A percentile compares a stretch with the other conserved stretches of the same genome.
These are phyloP conservation scores for Chondrilla cf. caribensis DNA, from an alignment of 37 sponge, comb jelly and placozoan species.

Conservation along the genomic window DNA sequence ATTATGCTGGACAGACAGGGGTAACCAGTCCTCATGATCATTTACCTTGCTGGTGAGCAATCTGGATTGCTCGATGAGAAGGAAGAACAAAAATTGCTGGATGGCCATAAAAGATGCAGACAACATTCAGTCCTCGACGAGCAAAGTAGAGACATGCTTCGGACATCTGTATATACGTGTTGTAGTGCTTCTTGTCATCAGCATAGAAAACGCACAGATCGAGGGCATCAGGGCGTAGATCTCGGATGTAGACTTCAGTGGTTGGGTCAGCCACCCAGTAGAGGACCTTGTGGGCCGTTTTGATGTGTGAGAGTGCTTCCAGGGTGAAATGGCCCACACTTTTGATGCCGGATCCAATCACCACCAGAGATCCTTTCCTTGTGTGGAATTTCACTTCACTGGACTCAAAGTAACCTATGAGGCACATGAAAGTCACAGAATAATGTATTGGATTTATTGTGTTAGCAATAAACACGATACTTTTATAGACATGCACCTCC, in stretches of 20 bases:
- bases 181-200: constrained; percentile 17
- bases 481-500: no score
- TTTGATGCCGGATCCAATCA: constrained; percentile 11
- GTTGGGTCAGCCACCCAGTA: constrained; percentile 12
- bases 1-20: no score
- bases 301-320: constrained; percentile 20
- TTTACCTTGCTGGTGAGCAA: no score
- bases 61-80: no score
- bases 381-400: no score
- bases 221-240: constrained; percentile 25
- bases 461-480: no score
- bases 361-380: background rate
- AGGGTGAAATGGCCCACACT: constrained; percentile 21
- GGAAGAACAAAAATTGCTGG: no score
- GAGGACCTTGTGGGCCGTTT: constrained; percentile 25
- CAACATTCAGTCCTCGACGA: constrained; percentile 14
- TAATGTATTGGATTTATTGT: no score
- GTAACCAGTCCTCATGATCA: no score
- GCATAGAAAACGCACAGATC: constrained; percentile 31
- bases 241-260: constrained; percentile 17
- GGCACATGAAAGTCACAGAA: no score
- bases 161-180: constrained; percentile 30
- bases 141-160: constrained; percentile 38
- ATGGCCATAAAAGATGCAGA: no score
- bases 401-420: no score